Evolutionary conservation across 2,888 invertebrate genomes (phyloP).

Genomic region (Ditylenchus weischeri): DNA sequence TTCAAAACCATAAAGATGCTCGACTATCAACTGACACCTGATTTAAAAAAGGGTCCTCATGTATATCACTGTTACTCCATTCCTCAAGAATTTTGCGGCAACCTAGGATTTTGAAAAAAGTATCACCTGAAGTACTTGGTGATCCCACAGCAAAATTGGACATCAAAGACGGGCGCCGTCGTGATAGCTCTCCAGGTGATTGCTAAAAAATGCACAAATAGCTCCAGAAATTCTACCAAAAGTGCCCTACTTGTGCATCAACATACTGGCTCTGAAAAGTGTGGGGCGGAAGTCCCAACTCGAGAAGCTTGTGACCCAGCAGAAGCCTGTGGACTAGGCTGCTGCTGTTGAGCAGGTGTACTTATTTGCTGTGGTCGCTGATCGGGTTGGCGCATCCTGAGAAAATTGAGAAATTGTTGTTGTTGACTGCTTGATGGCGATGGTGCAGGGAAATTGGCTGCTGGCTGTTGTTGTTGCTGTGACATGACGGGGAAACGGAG

Average conservation of each 20-base stretch:
- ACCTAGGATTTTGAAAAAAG: too few relatives aligned
- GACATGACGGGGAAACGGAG: neutral
- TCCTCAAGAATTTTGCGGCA: too few relatives aligned
- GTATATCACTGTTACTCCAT: too few relatives aligned
- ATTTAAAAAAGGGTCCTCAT: too few relatives aligned
- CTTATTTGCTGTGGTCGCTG: neutral
- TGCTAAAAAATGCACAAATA: neutral
- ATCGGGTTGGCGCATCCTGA: neutral
- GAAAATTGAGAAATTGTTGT: neutral
- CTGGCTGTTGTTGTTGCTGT: constrained; percentile 6
- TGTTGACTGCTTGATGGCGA: too few relatives aligned
- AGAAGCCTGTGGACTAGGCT: constrained; percentile 1
- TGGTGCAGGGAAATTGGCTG: neutral
- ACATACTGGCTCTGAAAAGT: constrained; percentile 1
- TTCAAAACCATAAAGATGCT: too few relatives aligned
- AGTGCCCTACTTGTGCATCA: neutral
- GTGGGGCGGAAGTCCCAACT: neutral
- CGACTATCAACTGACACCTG: too few relatives aligned
- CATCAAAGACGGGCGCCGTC: constrained; percentile 16
- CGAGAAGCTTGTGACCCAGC: neutral
- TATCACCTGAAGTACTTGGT: neutral
- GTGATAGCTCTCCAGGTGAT: neutral
- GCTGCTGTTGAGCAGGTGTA: constrained; percentile 8
- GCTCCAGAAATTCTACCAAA: too few relatives aligned
- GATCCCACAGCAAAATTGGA: constrained; percentile 14